Evolutionary conservation across 2,797 vertebrate species (phyloP).

Genomic region (Pampus argenteus): DNA sequence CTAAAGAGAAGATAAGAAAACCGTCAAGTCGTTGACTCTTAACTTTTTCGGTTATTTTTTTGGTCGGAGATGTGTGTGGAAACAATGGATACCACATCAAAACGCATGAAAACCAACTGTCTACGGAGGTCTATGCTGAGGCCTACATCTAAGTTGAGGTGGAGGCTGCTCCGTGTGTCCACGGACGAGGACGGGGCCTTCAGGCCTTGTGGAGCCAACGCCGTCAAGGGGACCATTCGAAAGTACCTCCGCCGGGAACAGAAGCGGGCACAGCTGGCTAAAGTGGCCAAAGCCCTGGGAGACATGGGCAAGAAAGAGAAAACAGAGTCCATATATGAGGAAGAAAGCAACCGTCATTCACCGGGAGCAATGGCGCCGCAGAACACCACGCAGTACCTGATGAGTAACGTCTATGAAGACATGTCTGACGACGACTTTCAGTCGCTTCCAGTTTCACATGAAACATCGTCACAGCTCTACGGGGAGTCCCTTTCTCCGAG

Average conservation of each 20-base stretch:
- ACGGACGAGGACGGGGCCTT: conserved; percentile 22
- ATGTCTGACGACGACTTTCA: neutral
- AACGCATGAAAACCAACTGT: neutral
- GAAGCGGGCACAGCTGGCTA: conserved; percentile 9
- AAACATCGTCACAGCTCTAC: neutral
- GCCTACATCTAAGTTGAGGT: conserved; percentile 6
- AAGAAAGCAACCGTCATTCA: neutral
- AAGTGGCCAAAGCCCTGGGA: neutral
- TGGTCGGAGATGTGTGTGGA: conserved; percentile 74
- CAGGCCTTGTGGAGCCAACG: neutral
- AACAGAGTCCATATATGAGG: fast-evolving
- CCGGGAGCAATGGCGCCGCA: conserved; percentile 79
- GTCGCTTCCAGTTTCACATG: fast-evolving
- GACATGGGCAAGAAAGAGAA: fast-evolving
- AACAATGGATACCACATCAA: conserved; percentile 52
- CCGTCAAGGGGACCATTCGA: neutral
- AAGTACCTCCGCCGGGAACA: conserved; percentile 38
- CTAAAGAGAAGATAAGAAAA: neutral
- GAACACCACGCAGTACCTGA: conserved; percentile 87
- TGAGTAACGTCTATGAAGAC: conserved; percentile 79
- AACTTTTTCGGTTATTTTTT: neutral
- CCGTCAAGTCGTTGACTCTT: neutral
- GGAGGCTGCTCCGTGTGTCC: conserved; percentile 26
- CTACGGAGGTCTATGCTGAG: conserved; percentile 13
- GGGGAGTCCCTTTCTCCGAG: conserved; percentile 25